Evolutionary conservation across 2,113 vertebrate species (phyloP), one percentile per base, ranked within the genome.

Genomic region (Tyto alba): DNA sequence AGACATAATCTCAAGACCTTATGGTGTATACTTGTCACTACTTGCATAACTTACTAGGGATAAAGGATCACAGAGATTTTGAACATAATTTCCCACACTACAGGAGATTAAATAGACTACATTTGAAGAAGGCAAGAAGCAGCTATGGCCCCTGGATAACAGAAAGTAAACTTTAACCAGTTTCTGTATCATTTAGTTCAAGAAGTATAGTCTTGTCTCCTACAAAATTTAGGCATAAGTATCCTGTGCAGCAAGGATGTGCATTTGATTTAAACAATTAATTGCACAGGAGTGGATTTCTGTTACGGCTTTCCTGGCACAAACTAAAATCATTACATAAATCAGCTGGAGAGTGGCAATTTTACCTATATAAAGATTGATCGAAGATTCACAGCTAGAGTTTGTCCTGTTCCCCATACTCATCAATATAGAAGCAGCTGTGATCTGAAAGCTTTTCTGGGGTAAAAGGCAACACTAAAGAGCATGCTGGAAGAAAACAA

Each of bases 1-100:
- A 98, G 98, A 99, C 98, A 99, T 98, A 99, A 99, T 99, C 98
- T 98, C 97, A 97, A 98, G 98, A 98, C 98, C 98, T 98, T 98
- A 97, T 96, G 98, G 98, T 98, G 98, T 97, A 91, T 98, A 97
- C 99, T 98, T 99, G 99, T 98, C 99, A 98, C 98, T 98, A 99
- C 99, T 99, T 98, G 99, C 98, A 98, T 98, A 98, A 98, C 97
- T 98, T 98, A 98, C 97, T 97, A 97, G 97, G 98, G 98, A 98
- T 92, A 96, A 93, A 93, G 96, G 97, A 98, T 97, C 97, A 97
- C 96, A 91, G 97, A 97, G 97, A 98, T 97, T 98, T 98, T 98
- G 97, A 98, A 98, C 97, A 91, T 98, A 98, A 98, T 98, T 98
- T 98, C 98, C 97, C 97, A 97, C 98, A 98, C 98, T 97, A 98